Conservation (phyloP, 1,140 invertebrate species). For the Bemisia tabaci region DNA sequence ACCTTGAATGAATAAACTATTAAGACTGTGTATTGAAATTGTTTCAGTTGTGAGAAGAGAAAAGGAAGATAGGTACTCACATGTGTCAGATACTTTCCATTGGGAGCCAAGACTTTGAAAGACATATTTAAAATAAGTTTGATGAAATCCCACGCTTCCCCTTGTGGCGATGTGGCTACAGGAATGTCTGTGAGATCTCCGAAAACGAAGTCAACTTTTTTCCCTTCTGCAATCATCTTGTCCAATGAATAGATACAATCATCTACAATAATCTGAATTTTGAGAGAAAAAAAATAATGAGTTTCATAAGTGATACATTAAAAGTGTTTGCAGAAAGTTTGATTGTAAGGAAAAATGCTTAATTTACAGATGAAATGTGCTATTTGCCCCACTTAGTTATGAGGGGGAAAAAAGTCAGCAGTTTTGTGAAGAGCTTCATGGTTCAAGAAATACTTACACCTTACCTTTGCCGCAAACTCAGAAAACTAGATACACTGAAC, state of each 20-base stretch:
- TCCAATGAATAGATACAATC: slow-evolving; percentile 75
- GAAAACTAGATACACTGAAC: too few species aligned
- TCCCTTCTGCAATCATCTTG: slow-evolving; percentile 60
- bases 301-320: slow-evolving; percentile 8
- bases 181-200: slow-evolving; percentile 88
- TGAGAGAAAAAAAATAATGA: slow-evolving; percentile 16
- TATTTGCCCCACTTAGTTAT: too few species aligned
- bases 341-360: too few species aligned
- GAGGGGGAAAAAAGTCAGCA: too few species aligned
- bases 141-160: slow-evolving; percentile 78
- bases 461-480: too few species aligned
- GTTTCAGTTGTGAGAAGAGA: too few species aligned
- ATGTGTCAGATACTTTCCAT: slow-evolving; percentile 81
- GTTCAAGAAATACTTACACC: too few species aligned
- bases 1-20: too few species aligned
- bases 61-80: slow-evolving; percentile 47
- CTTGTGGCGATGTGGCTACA: slow-evolving; percentile 52
- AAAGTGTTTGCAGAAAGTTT: slow-evolving; percentile 3
- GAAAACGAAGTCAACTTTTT: slow-evolving; percentile 81
- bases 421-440: too few species aligned
- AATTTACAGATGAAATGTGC: too few species aligned
- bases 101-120: slow-evolving; percentile 58
- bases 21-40: too few species aligned
- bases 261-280: slow-evolving; percentile 66
- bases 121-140: slow-evolving; percentile 65